Evolutionary conservation across 1,140 invertebrate genomes (phyloP), one percentile per base, ranked within the genome.

Genomic region (Conus betulinus): DNA sequence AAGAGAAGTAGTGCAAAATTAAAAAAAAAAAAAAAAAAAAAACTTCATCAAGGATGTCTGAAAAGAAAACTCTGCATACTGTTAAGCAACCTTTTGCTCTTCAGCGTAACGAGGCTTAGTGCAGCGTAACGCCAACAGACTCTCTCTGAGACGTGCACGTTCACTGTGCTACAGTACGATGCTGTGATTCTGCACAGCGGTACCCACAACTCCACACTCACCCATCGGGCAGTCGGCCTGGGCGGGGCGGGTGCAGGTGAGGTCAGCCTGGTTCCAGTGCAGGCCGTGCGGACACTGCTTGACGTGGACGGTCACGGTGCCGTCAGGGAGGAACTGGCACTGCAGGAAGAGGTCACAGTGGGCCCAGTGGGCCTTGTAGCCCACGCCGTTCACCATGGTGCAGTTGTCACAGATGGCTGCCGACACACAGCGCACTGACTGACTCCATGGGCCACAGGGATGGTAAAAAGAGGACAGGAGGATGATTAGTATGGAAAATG

Each of bases 301-400:
- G 39, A 90, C 87, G 52, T 57, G 63, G 10, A 89, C 90, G 20
- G 63, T 85, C 7, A 87, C 88, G 25, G 83, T 78, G 10, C 88
- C 88, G 57, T 90, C 87, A 4, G 87, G 53, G 1, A 63, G 57
- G 39, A 91, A 89, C 25, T 82, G 76, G 84, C 92, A 92, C 84
- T 92, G 92, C 15, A 91, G 78, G 83, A 90, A 92, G 55, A 90
- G 88, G 78, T 85, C 81, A 78, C 92, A 92, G 20, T 90, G 87
- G 11, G 88, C 84, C 86, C 90, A 91, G 78, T 92, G 92, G n/a
- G 82, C 67, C 79, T 89, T 91, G 84, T 91, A 92, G 0, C 92
- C 92, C 23, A 91, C 90, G 7, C 92, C 91, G 85, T 92, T 91
- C 5, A 91, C 85, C 55, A 91, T 91, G 15, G 67, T 78, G 83